phyloP scores from a whole-genome alignment of 1,140 invertebrate species.

The Chrysopa pallens region DNA sequence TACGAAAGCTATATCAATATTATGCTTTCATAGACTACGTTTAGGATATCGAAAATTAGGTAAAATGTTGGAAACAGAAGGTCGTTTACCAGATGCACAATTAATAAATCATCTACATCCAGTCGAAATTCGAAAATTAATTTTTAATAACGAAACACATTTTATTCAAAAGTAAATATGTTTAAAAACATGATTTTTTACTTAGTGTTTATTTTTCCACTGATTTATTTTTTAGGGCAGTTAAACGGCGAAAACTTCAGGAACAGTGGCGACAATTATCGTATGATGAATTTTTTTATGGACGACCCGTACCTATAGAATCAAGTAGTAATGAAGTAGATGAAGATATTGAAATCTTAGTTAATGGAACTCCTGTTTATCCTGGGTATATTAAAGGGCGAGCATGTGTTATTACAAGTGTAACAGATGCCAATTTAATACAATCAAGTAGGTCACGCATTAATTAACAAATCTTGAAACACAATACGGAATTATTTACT shows the following conservation, averaged over 20 bases:
- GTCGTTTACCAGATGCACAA: constrained; percentile 40
- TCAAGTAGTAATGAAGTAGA: too few species aligned
- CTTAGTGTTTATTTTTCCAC: too few species aligned
- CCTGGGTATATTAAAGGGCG: constrained; percentile 41
- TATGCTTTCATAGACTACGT: constrained; percentile 37
- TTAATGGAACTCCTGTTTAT: constrained; percentile 51
- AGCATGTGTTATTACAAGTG: constrained; percentile 45
- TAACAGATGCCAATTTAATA: constrained; percentile 20
- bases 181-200: too few species aligned
- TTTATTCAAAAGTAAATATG: constrained; percentile 47
- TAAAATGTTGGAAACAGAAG: constrained; percentile 35
- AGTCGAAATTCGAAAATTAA: constrained; percentile 40
- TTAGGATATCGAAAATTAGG: constrained; percentile 37
- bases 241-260: constrained; percentile 36
- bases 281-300: constrained; percentile 43
- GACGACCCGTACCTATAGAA: constrained; percentile 28
- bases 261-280: constrained; percentile 32
- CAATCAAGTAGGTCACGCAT: constrained; percentile 8
- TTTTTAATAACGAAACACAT: constrained; percentile 30
- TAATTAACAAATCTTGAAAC: too few species aligned
- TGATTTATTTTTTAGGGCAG: constrained; percentile 37
- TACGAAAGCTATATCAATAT: constrained; percentile 43
- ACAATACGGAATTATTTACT: too few species aligned
- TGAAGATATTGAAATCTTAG: constrained; percentile 9
- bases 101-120: constrained; percentile 52